Base-by-base conservation (phyloP, 2,113 vertebrate genomes). In the Siniperca chuatsi region DNA sequence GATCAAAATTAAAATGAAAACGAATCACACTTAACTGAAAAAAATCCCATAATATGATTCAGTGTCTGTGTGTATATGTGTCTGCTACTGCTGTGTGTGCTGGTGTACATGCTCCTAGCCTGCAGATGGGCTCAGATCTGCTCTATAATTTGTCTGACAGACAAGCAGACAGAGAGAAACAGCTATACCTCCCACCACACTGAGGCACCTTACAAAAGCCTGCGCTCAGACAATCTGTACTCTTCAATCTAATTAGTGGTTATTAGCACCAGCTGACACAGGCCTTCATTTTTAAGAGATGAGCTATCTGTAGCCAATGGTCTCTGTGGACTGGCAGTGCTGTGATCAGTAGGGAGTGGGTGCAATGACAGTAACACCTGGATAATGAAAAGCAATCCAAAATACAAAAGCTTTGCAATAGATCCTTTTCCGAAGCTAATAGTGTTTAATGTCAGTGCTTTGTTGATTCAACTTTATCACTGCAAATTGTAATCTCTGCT, bases 241-340 rank as follows among this genome's bases (percentile, higher is more conserved):
- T 74, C 69, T 78, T 89, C 90, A 92, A 92, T 92, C 80, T 95
- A 95, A 95, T 95, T 94, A 94, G 86, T 81, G 87, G 83, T 95
- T 94, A 93, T 94, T 94, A 93, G 82, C 86, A 61, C 52, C 76
- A 75, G 76, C 89, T 84, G 78, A 84, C 85, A 65, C 6, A 21
- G 71, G 77, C 60, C 65, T 85, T 33, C 82, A 78, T 88, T 90
- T 68, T 80, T 58, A 16, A 52, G 75, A 83, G 73, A 92, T 86
- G 89, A 89, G 84, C 80, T 79, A 67, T 82, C 80, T 74, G 37
- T 25, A 65, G 73, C 54, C 57, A 52, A 12, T 35, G 71, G 25
- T 57, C 35, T 75, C 44, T 66, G 68, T 73, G 83, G 42, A 76
- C 37, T 84, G 87, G 50, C 66, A 83, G 67, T 50, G 25, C 60